Evolutionary conservation across 2,888 invertebrate genomes (phyloP), one percentile per base, ranked within the genome.

Genomic region (Aspidiotus rigidus): DNA sequence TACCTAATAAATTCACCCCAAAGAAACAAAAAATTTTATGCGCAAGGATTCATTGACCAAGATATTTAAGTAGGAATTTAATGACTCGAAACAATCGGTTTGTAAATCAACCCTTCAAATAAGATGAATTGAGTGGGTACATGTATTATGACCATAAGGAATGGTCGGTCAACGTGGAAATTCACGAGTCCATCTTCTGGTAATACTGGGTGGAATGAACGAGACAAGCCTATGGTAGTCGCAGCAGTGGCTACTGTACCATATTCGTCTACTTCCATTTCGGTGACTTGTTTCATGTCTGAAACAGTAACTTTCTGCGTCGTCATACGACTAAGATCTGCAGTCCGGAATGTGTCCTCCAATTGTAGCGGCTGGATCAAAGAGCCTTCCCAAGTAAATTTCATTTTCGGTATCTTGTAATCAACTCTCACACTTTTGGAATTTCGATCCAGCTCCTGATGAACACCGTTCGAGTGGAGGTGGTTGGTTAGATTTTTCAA

Each of bases 201-300:
- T 13, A n/a, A 49, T 28, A 28, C 28, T 28, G 28, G 28, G 5
- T 28, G 28, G 28, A 28, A 28, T 28, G 28, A 1, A 28, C 28
- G 28, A 2, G 49, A 49, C 3, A 11, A 11, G 49, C 49, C 49
- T 3, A 49, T 49, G 10, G 49, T 6, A 1, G 79, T 77, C 15
- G 79, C 77, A 11, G 80, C 80, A 0, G 81, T 79, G 9, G 81
- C 81, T 74, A 80, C 80, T 3, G 81, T 81, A 0, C 82, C 82
- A 40, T 77, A 75, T 74, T 82, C 82, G 62, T 79, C 77, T 2
- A 82, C 76, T 17, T 79, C 77, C 42, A 82, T 75, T 28, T 77
- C 76, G 53, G 81, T 79, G 73, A 82, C 79, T 72, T 83, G 82
- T 17, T 81, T 74, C 15, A 82, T 77, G 55, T 80, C 78, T 8